Conservation (phyloP, 2,888 invertebrate genomes). For the Acleris holmiana region DNA sequence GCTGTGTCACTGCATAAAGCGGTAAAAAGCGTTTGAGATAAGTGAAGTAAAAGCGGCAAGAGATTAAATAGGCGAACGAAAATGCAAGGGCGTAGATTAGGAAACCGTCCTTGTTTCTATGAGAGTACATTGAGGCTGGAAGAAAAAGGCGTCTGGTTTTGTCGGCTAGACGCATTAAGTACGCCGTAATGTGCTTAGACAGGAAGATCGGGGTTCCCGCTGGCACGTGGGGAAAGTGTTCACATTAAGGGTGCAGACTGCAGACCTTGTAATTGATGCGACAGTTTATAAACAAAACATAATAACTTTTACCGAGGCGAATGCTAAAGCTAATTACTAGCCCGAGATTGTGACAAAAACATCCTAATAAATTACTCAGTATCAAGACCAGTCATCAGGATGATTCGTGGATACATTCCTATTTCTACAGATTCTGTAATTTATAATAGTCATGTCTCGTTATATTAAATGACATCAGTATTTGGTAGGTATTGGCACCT, state of each 20-base stretch:
- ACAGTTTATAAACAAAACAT: neutral
- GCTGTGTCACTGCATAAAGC: constrained; percentile 19
- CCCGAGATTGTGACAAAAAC: too few species aligned
- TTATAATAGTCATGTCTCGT: too few species aligned
- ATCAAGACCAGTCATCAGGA: too few species aligned
- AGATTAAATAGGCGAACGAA: constrained; percentile 23
- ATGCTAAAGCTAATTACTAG: too few species aligned
- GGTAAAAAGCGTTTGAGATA: constrained; percentile 12
- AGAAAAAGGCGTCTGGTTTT: constrained; percentile 28
- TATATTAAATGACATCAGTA: too few species aligned
- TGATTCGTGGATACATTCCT: too few species aligned
- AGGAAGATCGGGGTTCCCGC: constrained; percentile 24
- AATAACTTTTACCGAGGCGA: too few species aligned
- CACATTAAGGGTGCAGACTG: constrained; percentile 21
- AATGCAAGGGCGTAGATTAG: constrained; percentile 20
- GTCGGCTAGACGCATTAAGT: constrained; percentile 61
- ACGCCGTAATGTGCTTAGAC: constrained; percentile 30
- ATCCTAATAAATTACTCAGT: too few species aligned
- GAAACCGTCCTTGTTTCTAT: constrained; percentile 20
- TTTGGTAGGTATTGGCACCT: too few species aligned
- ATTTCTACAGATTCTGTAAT: too few species aligned
- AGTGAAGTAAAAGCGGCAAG: constrained; percentile 23
- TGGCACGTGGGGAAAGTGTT: constrained; percentile 19
- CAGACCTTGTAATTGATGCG: constrained; percentile 12
- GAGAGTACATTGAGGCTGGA: neutral